Conservation (phyloP, 2,888 invertebrate species). For the Nematopogon swammerdamellus region DNA sequence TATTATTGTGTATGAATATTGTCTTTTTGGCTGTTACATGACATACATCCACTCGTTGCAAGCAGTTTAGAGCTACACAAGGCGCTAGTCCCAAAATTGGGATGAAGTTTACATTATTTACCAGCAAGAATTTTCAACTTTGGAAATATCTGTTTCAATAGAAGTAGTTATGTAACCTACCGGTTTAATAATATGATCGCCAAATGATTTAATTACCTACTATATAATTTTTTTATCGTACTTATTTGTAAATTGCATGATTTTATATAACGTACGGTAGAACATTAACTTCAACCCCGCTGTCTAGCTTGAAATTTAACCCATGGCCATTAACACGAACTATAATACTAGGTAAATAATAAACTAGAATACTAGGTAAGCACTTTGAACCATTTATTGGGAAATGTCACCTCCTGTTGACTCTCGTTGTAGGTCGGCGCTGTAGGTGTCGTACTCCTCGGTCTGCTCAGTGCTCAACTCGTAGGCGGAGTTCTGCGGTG, state of each 20-base stretch:
- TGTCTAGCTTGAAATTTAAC: conserved; percentile 1
- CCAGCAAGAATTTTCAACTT: background rate
- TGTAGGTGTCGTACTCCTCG: background rate
- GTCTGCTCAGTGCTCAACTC: background rate
- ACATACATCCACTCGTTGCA: background rate
- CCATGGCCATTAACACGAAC: background rate
- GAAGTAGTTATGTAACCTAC: background rate
- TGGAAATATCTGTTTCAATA: background rate
- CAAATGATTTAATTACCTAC: background rate
- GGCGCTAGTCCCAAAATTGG: conserved; percentile 1
- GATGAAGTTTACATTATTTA: background rate
- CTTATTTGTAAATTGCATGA: conserved; percentile 1
- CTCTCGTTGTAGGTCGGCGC: background rate
- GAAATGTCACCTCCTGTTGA: background rate
- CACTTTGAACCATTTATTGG: conserved; percentile 2
- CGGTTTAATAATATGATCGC: background rate
- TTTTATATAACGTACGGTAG: background rate
- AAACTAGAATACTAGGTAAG: no score
- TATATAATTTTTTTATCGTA: background rate
- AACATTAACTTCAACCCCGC: conserved; percentile 2
- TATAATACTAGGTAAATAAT: no score
- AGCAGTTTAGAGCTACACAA: background rate
- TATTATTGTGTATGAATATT: background rate
- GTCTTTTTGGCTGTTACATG: background rate
- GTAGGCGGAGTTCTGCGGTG: background rate